Evolutionary conservation across 2,113 vertebrate species (phyloP), one percentile per base, ranked within the genome.

Genomic region (Atherinomorus stipes): DNA sequence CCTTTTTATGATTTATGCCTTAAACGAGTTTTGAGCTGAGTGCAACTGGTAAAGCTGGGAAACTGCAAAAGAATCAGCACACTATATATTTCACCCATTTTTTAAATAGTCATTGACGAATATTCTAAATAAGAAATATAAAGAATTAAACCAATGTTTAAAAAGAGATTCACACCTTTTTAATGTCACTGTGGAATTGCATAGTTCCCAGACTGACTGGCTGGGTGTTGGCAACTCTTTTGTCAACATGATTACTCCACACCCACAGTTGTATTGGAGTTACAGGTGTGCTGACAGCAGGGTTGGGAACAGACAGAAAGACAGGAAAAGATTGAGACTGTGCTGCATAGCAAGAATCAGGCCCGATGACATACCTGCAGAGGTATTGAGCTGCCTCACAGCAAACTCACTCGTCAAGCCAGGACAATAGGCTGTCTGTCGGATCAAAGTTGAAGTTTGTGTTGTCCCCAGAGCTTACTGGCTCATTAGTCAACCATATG

Each of bases 361-460:
- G 88, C 84, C 71, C 7, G 86, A 89, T 90, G 78, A 90, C 90
- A 92, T 93, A 88, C 83, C 86, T 85, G 77, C 10, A 19, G 61
- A 86, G 72, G 76, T 38, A 72, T 34, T 76, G 82, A 84, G 71
- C 85, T 83, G 45, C 73, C 72, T 80, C 64, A 83, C 28, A 52
- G 56, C 71, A 65, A 28, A 65, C 49, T 49, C 23, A 25, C 47
- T 38, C 70, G 1, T n/a, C 52, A 70, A 16, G 59, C 10, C 5
- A 4, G 9, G 18, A 63, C 71, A 76, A 65, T 38, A 45, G 16
- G 19, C 19, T n/a, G 31, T 65, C 60, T 85, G 75, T 74, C 31
- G 66, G n/a, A 44, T 71, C 31, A 53, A n/a, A 40, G 62, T 16
- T 63, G 71, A 58, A 59, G 13, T 57, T 64, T 40, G 34, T 57